These are phyloP conservation scores for Coluber constrictor DNA, from an alignment of 2,797 vertebrate genomes.

Conservation along the genomic window DNA sequence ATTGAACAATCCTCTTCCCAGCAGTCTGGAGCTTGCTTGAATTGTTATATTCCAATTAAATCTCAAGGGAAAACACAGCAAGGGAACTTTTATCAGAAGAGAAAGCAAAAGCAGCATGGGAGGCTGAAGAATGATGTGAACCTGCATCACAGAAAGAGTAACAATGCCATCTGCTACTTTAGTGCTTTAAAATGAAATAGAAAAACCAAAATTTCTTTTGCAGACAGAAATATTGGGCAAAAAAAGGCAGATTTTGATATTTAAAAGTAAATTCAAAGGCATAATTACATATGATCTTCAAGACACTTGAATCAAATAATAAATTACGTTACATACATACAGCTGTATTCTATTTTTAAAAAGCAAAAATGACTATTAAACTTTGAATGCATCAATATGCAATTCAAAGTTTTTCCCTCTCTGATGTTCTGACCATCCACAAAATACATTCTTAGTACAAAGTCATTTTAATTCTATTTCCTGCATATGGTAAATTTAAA, in stretches of 20 bases:
- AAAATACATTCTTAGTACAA: background rate
- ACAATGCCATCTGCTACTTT: background rate
- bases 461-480: constrained; percentile 11
- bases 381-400: background rate
- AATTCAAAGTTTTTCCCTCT: background rate
- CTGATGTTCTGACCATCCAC: background rate
- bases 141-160: background rate
- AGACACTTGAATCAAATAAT: background rate
- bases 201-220: background rate
- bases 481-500: background rate
- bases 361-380: background rate
- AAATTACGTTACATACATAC: background rate
- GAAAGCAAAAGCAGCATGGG: background rate
- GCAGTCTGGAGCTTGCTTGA: background rate
- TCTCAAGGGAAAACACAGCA: background rate
- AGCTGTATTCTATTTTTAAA: background rate
- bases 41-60: background rate
- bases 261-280: background rate
- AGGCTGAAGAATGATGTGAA: background rate
- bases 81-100: background rate
- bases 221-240: background rate
- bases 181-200: background rate
- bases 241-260: background rate
- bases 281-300: background rate
- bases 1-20: background rate